Base-by-base conservation (phyloP, 2,797 vertebrate species). In the Pipistrellus kuhlii region DNA sequence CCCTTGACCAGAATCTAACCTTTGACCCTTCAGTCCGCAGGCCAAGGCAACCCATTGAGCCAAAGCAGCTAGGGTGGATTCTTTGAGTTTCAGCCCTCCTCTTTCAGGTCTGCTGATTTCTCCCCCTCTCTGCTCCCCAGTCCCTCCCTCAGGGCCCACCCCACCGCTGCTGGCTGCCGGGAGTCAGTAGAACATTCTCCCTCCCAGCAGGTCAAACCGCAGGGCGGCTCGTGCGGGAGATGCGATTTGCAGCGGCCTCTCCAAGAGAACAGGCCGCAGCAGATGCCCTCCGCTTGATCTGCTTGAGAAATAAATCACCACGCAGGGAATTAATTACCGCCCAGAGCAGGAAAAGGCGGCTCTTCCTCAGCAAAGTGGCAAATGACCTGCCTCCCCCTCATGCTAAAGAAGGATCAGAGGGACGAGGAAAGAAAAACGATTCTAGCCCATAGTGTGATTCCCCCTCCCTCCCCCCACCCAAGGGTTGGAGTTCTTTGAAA, bases 281-380 rank as follows among this genome's bases (percentile, higher is more conserved):
- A 92, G 51, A 96, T 88, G 35, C 89, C 59, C 91, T 94, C 59
- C 2, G 2, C 73, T 92, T 94, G 76, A 95, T 48, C 97, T 93
- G 85, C 73, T 53, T 46, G 84, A 27, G 84, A 71, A 96, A 64
- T 96, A 96, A 96, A 77, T 96, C 96, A 95, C 30, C 32, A 93
- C 95, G 69, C 71, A 93, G 93, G 51, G 38, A 95, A 93, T 93
- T 95, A 96, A 95, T 97, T 96, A 55, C 86, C 44, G 76, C 96
- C 91, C 51, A 85, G 97, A 91, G 82, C 59, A 96, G 77, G 91
- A 95, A 97, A 97, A 96, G 94, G 94, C 64, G 88, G 78, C 78
- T 93, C 53, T 59, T 77, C 91, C 59, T 96, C 66, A 68, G 87
- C 55, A 93, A 95, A 97, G 95, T 86, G 80, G 48, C 94, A 96